These are phyloP conservation scores for Drosophila asahinai DNA, from an alignment of 1,140 invertebrate genomes.

Conservation along the genomic window DNA sequence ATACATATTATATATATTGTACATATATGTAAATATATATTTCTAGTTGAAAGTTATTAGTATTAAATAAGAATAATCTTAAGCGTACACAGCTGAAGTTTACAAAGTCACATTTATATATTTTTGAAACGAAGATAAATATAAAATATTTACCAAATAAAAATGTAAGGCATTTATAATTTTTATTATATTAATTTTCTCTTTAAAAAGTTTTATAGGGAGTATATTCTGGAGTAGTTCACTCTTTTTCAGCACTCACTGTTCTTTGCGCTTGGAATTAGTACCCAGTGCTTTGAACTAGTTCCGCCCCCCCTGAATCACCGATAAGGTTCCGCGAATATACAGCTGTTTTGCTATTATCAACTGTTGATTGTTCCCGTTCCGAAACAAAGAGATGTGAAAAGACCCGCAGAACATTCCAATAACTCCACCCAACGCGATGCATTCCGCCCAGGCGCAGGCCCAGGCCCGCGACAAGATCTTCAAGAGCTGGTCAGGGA, in stretches of 20 bases:
- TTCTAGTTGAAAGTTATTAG: too few species aligned
- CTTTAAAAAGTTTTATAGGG: too few species aligned
- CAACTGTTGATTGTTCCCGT: conserved; percentile 42
- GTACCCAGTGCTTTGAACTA: neutral
- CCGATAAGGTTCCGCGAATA: neutral
- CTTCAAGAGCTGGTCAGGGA: conserved; percentile 75
- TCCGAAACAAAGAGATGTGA: conserved; percentile 60
- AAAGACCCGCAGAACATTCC: conserved; percentile 41
- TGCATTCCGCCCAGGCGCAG: conserved; percentile 66
- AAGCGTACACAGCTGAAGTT: too few species aligned
- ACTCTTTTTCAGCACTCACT: neutral
- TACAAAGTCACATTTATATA: too few species aligned
- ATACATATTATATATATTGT: too few species aligned
- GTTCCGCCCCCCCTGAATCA: neutral
- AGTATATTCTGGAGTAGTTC: neutral
- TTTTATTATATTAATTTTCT: too few species aligned
- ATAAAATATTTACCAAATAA: too few species aligned
- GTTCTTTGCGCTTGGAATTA: neutral
- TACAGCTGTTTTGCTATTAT: conserved; percentile 35
- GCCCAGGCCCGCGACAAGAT: conserved; percentile 72
- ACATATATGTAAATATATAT: too few species aligned
- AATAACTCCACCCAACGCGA: conserved; percentile 30
- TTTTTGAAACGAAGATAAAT: too few species aligned
- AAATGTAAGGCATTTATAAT: too few species aligned
- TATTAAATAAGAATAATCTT: too few species aligned